Evolutionary conservation across 2,888 invertebrate genomes (phyloP).

Genomic region (Perizoma affinitatum): DNA sequence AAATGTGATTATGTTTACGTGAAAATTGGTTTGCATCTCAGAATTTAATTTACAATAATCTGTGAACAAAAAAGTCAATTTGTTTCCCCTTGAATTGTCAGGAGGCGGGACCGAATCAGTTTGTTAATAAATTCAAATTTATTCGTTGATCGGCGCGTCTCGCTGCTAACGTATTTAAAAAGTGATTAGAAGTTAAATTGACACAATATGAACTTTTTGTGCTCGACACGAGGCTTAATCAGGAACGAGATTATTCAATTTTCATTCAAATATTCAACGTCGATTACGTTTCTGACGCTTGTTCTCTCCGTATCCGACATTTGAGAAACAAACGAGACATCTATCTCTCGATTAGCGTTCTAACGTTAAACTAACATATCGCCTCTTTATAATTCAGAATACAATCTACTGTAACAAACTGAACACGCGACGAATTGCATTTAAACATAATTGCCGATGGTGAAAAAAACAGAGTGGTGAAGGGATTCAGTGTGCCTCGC

Average conservation of each 20-base stretch:
- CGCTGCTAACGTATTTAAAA: constrained; percentile 81
- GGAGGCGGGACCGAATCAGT: constrained; percentile 69
- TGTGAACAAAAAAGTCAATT: constrained; percentile 68
- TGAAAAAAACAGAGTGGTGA: too few relatives aligned
- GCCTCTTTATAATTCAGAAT: too few relatives aligned
- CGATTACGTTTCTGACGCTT: constrained; percentile 43
- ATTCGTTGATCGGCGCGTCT: constrained; percentile 79
- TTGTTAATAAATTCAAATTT: constrained; percentile 82
- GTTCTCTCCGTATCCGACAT: not conserved
- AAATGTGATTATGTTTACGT: not conserved
- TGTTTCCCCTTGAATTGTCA: constrained; percentile 72
- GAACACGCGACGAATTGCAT: too few relatives aligned
- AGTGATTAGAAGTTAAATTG: constrained; percentile 84
- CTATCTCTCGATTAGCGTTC: too few relatives aligned
- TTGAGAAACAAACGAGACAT: too few relatives aligned
- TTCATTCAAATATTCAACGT: constrained; percentile 56
- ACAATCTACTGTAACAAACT: too few relatives aligned
- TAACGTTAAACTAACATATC: too few relatives aligned
- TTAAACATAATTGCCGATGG: too few relatives aligned
- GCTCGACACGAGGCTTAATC: constrained; percentile 64
- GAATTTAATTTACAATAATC: constrained; percentile 24
- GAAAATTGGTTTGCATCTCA: constrained; percentile 13
- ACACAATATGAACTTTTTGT: constrained; percentile 84
- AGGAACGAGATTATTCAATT: constrained; percentile 78
- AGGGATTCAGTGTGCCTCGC: too few relatives aligned